Conservation (phyloP, 2,888 invertebrate species). For the Drosophila hamatofila region DNA sequence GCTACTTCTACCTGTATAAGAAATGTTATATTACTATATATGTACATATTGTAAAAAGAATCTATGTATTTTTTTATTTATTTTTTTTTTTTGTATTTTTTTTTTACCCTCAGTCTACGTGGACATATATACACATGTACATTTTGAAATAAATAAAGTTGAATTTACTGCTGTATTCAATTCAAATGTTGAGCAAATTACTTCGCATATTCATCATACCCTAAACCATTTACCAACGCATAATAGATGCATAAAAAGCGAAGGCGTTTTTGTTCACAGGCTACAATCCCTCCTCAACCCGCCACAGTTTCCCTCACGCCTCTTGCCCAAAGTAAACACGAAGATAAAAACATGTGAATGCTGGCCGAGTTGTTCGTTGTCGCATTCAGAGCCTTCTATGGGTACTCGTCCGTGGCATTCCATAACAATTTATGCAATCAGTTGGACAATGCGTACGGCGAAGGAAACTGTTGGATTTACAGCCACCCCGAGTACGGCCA, state of each 20-base stretch:
- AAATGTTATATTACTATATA: too few relatives aligned
- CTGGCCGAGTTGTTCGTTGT: slow-evolving; percentile 26
- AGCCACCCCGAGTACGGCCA: slow-evolving; percentile 12
- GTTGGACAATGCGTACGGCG: slow-evolving; percentile 58
- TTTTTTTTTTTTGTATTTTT: too few relatives aligned
- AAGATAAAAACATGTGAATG: slow-evolving; percentile 17
- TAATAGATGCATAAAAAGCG: slow-evolving; percentile 29
- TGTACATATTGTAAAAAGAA: too few relatives aligned
- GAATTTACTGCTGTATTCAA: not conserved
- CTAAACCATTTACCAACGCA: slow-evolving; percentile 12
- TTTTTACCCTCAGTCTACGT: too few relatives aligned
- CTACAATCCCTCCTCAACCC: slow-evolving; percentile 37
- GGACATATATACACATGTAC: too few relatives aligned
- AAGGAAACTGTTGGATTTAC: slow-evolving; percentile 45
- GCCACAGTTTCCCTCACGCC: slow-evolving; percentile 2
- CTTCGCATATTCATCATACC: not conserved
- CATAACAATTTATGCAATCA: slow-evolving; percentile 79
- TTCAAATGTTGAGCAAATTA: not conserved
- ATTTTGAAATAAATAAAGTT: too few relatives aligned
- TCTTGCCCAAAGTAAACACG: not conserved
- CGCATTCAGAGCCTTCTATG: slow-evolving; percentile 33
- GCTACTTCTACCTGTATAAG: too few relatives aligned
- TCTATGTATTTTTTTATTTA: too few relatives aligned
- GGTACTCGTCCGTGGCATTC: slow-evolving; percentile 61
- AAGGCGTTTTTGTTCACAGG: slow-evolving; percentile 38